Base-by-base conservation (phyloP, 2,888 invertebrate species). In the Caenorhabditis imperialis region DNA sequence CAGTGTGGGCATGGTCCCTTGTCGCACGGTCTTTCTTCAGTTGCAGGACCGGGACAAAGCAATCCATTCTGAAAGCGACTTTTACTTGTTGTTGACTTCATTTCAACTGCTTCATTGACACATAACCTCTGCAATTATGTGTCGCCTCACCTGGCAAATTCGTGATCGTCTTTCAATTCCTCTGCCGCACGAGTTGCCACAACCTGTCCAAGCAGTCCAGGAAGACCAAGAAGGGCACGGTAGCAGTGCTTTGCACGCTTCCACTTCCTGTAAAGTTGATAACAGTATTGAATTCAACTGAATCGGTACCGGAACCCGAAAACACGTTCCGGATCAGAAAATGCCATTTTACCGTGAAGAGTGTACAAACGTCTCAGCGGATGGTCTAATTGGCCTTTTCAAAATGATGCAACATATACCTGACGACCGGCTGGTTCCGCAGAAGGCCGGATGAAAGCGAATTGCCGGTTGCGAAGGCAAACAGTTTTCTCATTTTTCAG, bases 151-250 rank as follows among this genome's bases (percentile, higher is more conserved):
- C 65, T 77, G 77, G 42, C 78, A 80, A 23, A 72, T 72, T 53
- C 80, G 70, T 18, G 74, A 73, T 23, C 82, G 47, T 54, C 78
- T 55, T 48, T 82, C 79, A n/a, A 71, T 72, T 33, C 82, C 79
- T 42, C 53, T 60, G 20, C 82, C 82, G 61, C 82, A 82, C 14
- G 70, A 25, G 30, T 77, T 76, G 20, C 67, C 61, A 57, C 82
- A 82, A 54, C 79, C 81, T 23, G 79, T 71, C 82, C 82, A 82
- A 8, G 70, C 58, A 25, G 71, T 77, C 81, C 82, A 82, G 18
- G 58, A 74, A 8, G 81, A 77, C 82, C 82, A 82, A 10, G 71
- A 57, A 8, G 80, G 78, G 25, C 82, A 82, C 0, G 77, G 78
- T 18, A 77, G 61, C 27, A 75, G 18, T 12, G 75, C 37, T 25